Percentiles rank a stretch among this genome's conserved stretches.
Evolutionary conservation across 2,797 vertebrate species (phyloP).

Genomic region (Myoxocephalus aenaeus): DNA sequence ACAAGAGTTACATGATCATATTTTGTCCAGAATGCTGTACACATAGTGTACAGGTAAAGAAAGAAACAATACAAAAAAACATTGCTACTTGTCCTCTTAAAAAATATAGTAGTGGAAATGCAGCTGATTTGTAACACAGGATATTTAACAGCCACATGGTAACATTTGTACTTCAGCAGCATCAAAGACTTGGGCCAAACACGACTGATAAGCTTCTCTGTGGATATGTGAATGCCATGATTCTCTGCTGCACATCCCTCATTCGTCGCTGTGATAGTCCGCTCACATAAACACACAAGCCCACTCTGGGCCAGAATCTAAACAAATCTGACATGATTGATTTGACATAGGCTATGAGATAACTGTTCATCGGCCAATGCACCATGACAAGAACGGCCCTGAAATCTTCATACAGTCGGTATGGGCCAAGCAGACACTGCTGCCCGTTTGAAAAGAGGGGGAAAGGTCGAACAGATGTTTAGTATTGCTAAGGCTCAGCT

Average conservation of each 20-base stretch:
- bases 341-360: conserved; percentile 81
- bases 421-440: conserved; percentile 64
- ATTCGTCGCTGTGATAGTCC: conserved; percentile 73
- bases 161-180: conserved; percentile 69
- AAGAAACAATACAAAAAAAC: not conserved
- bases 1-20: conserved; percentile 35
- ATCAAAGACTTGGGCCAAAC: conserved; percentile 73
- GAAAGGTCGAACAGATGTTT: conserved; percentile 66
- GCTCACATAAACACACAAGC: conserved; percentile 77
- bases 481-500: conserved; percentile 63
- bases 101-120: conserved; percentile 12
- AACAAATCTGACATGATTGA: conserved; percentile 84
- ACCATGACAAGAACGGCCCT: conserved; percentile 76
- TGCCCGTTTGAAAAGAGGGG: conserved; percentile 58
- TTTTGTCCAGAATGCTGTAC: conserved; percentile 41
- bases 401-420: conserved; percentile 60
- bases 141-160: conserved; percentile 51
- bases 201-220: conserved; percentile 75
- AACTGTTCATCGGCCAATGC: conserved; percentile 79
- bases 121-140: conserved; percentile 34
- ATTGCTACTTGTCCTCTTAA: not conserved
- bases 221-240: conserved; percentile 74
- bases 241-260: conserved; percentile 69
- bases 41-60: conserved; percentile 1
- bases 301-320: conserved; percentile 77